Conservation (phyloP, 2,113 vertebrate genomes). For the Psittacara wagleri region DNA sequence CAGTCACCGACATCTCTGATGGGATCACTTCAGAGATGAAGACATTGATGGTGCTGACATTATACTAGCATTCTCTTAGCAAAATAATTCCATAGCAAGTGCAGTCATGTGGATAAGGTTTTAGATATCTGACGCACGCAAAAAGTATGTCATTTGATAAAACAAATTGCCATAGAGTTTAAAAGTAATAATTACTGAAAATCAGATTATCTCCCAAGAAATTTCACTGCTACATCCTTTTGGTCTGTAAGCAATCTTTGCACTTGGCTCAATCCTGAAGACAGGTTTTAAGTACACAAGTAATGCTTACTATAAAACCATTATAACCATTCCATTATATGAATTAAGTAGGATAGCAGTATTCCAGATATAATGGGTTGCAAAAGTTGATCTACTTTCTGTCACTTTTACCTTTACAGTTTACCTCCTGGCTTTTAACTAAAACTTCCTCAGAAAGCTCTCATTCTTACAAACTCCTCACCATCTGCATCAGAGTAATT, state of each 20-base stretch:
- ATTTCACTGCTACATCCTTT: background rate
- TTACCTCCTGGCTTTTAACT: background rate
- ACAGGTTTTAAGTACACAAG: background rate
- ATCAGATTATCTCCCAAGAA: background rate
- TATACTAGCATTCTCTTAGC: background rate
- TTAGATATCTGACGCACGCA: background rate
- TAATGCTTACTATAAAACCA: background rate
- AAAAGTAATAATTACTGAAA: background rate
- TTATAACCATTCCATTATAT: background rate
- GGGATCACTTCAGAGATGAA: background rate
- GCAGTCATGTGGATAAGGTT: background rate
- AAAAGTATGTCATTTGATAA: background rate
- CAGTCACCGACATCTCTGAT: background rate
- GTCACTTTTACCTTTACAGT: background rate
- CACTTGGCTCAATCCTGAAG: background rate
- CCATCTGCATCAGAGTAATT: background rate
- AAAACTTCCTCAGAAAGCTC: background rate
- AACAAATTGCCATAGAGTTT: background rate
- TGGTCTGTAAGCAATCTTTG: background rate
- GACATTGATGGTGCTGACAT: background rate
- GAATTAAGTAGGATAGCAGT: background rate
- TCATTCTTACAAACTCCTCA: background rate
- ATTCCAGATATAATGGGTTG: background rate
- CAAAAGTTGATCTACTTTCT: background rate
- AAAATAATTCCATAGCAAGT: background rate